phyloP scores from a whole-genome alignment of 2,113 vertebrate genomes.

The Phrynosoma platyrhinos region DNA sequence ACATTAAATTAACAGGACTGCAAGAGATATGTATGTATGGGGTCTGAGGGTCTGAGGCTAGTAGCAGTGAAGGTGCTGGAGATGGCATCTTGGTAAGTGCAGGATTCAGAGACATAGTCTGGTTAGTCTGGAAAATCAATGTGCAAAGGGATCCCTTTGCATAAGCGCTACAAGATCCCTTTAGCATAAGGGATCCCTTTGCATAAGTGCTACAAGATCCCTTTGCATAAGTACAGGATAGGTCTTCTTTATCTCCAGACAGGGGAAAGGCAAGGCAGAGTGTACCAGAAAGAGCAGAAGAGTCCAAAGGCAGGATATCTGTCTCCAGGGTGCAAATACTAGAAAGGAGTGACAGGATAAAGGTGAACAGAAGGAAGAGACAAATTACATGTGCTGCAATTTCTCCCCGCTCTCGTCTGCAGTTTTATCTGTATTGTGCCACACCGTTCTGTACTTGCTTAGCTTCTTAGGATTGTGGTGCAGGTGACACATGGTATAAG shows the following conservation, averaged over 20 bases:
- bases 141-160: too few relatives aligned
- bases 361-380: not conserved
- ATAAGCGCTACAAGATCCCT: too few relatives aligned
- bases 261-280: not conserved
- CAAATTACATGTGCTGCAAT: not conserved
- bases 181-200: too few relatives aligned
- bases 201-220: too few relatives aligned
- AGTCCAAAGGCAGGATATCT: not conserved
- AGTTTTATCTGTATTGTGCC: not conserved
- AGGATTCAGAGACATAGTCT: too few relatives aligned
- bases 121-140: too few relatives aligned
- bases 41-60: too few relatives aligned
- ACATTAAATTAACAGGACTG: not conserved
- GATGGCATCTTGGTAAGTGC: not conserved
- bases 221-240: too few relatives aligned
- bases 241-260: not conserved
- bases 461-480: not conserved
- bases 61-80: not conserved
- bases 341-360: not conserved
- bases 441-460: not conserved
- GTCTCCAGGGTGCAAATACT: not conserved
- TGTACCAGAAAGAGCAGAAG: not conserved
- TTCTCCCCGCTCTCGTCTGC: not conserved
- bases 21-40: not conserved
- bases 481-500: not conserved